Conservation (phyloP, 2,113 vertebrate genomes). For the Paralichthys olivaceus region DNA sequence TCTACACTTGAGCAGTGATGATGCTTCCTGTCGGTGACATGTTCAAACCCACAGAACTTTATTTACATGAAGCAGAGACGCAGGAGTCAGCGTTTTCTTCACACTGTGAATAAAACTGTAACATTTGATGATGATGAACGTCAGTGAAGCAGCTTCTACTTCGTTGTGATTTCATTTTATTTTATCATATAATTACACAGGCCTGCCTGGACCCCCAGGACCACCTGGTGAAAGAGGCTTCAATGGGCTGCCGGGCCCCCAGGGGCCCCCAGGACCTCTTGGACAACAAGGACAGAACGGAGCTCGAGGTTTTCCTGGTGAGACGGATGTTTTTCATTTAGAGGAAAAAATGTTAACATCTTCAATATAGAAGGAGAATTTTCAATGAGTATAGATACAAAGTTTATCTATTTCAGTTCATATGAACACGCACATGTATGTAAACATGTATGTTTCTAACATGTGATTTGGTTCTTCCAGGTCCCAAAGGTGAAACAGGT, state of each 20-base stretch:
- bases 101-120: too few species aligned
- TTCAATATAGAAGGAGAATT: too few species aligned
- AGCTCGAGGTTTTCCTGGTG: constrained; percentile 85
- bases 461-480: constrained; percentile 68
- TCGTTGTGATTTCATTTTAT: background rate
- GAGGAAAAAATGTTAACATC: background rate
- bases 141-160: too few species aligned
- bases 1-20: too few species aligned
- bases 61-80: too few species aligned
- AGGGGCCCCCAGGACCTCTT: constrained; percentile 81
- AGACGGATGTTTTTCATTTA: background rate
- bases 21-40: too few species aligned
- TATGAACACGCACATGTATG: too few species aligned
- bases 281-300: constrained; percentile 82
- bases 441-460: background rate
- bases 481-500: constrained; percentile 89
- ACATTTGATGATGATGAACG: too few species aligned
- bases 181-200: constrained; percentile 40
- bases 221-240: constrained; percentile 83
- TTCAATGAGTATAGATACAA: background rate
- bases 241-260: constrained; percentile 79
- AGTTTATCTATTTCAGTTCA: too few species aligned
- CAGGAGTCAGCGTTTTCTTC: too few species aligned
- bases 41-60: too few species aligned
- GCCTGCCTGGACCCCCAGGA: constrained; percentile 85